These are phyloP conservation scores for Asobara japonica DNA, from an alignment of 1,140 invertebrate genomes.

Conservation along the genomic window DNA sequence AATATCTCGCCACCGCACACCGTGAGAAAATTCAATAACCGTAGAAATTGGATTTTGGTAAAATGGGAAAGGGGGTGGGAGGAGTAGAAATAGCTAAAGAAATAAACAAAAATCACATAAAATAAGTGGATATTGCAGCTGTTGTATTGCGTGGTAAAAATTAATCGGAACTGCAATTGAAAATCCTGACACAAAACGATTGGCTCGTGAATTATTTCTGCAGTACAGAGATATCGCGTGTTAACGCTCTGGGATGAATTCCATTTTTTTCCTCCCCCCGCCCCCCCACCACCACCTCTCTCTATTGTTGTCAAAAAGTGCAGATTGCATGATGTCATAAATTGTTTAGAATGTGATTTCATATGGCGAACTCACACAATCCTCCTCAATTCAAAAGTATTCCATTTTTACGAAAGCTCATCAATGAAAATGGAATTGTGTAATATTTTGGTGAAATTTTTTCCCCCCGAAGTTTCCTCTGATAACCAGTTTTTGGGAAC, in stretches of 20 bases:
- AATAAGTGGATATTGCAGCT: neutral
- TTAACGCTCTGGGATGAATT: neutral
- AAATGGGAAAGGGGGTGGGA: neutral
- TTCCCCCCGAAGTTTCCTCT: no score
- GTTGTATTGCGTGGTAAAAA: neutral
- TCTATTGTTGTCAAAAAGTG: neutral
- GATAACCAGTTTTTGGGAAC: no score
- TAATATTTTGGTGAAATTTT: no score
- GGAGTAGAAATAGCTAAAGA: neutral
- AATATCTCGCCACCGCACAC: conserved; percentile 4
- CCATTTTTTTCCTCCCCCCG: neutral
- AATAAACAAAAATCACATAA: neutral
- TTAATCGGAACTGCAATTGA: neutral
- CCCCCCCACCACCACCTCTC: neutral
- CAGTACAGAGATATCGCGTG: neutral
- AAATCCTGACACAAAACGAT: conserved; percentile 9
- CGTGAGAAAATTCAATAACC: conserved; percentile 8
- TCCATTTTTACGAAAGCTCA: neutral
- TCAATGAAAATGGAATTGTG: neutral
- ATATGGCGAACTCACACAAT: neutral
- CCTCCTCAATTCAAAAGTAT: neutral
- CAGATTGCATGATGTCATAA: neutral
- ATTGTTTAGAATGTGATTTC: neutral
- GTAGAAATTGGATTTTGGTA: neutral
- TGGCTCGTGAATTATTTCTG: conserved; percentile 2